These are phyloP conservation scores for Pseudomyrmex gracilis DNA, from an alignment of 1,140 invertebrate species.

Conservation along the genomic window DNA sequence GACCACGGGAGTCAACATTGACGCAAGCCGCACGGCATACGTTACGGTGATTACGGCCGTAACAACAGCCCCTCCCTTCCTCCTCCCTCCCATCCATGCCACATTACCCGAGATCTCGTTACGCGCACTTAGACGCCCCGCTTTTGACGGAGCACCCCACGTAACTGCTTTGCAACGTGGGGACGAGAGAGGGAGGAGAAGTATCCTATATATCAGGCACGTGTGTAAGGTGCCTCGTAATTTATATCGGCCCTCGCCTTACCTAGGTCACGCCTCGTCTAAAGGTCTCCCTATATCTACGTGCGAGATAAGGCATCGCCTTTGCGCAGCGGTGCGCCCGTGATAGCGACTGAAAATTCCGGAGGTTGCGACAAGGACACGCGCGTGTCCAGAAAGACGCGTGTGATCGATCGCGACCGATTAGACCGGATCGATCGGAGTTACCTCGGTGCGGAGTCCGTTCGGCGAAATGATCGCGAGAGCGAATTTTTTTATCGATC, in stretches of 20 bases:
- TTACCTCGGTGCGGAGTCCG: background rate
- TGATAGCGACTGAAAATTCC: background rate
- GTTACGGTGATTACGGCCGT: slow-evolving; percentile 77
- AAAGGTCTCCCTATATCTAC: background rate
- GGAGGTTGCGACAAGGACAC: background rate
- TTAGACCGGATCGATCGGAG: slow-evolving; percentile 15
- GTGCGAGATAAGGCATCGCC: background rate
- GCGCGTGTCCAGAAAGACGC: background rate
- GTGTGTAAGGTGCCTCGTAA: too few species aligned
- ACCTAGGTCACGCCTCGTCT: slow-evolving; percentile 4
- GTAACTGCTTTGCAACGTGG: too few species aligned
- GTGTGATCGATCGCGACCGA: slow-evolving; percentile 14
- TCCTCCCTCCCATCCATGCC: slow-evolving; percentile 4
- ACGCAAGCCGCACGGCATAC: slow-evolving; percentile 76
- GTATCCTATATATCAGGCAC: too few species aligned
- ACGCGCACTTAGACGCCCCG: slow-evolving; percentile 70
- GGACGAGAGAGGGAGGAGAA: too few species aligned
- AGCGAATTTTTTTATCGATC: slow-evolving; percentile 42
- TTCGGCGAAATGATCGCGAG: background rate
- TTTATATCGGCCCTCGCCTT: too few species aligned
- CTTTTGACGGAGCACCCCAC: too few species aligned
- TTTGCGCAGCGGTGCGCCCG: background rate
- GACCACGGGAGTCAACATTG: slow-evolving; percentile 77
- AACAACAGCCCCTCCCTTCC: slow-evolving; percentile 65
- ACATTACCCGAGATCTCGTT: slow-evolving; percentile 72